A percentile compares a stretch with the other conserved stretches of the same genome.
Conservation (phyloP, 2,888 invertebrate species). For the Cotesia congregata region DNA sequence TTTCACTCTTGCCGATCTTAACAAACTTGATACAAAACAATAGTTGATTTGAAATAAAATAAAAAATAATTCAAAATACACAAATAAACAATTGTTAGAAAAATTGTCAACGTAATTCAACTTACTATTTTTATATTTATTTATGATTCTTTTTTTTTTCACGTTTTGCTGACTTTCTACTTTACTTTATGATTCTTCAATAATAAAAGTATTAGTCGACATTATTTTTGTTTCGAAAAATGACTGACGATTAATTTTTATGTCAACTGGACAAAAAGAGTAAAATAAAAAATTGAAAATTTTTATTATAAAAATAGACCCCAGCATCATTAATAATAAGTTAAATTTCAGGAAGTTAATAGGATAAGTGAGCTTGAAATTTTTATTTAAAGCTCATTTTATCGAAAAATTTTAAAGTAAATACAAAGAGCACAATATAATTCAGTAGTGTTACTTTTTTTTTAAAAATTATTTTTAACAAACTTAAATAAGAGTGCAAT, state of each 20-base stretch:
- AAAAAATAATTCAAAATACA: not conserved
- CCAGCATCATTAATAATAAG: not conserved
- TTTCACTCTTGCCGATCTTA: not conserved
- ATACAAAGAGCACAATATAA: not conserved
- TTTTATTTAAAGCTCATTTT: too few species aligned
- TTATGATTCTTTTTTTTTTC: not conserved
- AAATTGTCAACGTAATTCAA: not conserved
- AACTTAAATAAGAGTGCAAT: too few species aligned
- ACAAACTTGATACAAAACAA: slow-evolving; percentile 17
- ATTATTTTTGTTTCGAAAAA: not conserved
- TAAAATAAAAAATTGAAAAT: not conserved
- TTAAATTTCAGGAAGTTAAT: not conserved
- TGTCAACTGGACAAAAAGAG: not conserved
- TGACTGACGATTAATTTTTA: not conserved
- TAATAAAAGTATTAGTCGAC: not conserved
- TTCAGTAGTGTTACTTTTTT: not conserved
- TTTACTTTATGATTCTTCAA: not conserved
- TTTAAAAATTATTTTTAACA: too few species aligned
- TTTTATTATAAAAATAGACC: not conserved
- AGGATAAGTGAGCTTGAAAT: too few species aligned
- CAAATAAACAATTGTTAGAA: not conserved
- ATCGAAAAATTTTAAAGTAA: not conserved
- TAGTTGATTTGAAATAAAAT: not conserved
- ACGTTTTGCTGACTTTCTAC: not conserved
- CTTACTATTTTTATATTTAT: not conserved